These are phyloP conservation scores for Sphenopsis melanotis DNA, from an alignment of 2,797 vertebrate species.

Conservation along the genomic window DNA sequence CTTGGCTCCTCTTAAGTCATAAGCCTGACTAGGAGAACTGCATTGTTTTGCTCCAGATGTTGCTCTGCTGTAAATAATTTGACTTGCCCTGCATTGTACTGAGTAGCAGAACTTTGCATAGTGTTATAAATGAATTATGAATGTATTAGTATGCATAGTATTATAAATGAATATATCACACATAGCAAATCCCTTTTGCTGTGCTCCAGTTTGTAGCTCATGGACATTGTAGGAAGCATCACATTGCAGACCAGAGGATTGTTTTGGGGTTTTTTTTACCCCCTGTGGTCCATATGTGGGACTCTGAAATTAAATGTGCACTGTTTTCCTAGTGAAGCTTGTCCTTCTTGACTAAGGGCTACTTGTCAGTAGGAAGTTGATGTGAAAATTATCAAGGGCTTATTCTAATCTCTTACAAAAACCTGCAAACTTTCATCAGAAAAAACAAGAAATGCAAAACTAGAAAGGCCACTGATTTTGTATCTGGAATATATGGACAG, in stretches of 20 bases:
- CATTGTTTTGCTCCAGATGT: background rate
- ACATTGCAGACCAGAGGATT: background rate
- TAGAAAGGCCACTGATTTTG: background rate
- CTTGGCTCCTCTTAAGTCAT: background rate
- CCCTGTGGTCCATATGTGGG: background rate
- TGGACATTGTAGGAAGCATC: background rate
- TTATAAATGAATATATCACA: background rate
- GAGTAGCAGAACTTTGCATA: background rate
- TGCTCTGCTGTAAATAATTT: background rate
- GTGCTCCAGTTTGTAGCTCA: background rate
- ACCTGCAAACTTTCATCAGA: background rate
- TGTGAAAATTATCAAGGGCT: background rate
- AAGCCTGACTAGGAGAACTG: background rate
- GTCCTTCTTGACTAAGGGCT: background rate
- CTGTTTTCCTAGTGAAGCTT: background rate
- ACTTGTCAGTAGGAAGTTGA: background rate
- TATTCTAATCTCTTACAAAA: background rate
- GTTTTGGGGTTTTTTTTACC: fast-evolving
- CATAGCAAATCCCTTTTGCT: background rate
- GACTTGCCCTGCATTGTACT: background rate
- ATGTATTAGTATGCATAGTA: too few species aligned
- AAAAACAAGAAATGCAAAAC: background rate
- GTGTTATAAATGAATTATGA: background rate
- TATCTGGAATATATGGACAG: background rate
- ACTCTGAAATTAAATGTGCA: background rate